Base-by-base conservation (phyloP, 1,140 invertebrate species). In the Cherax quadricarinatus region DNA sequence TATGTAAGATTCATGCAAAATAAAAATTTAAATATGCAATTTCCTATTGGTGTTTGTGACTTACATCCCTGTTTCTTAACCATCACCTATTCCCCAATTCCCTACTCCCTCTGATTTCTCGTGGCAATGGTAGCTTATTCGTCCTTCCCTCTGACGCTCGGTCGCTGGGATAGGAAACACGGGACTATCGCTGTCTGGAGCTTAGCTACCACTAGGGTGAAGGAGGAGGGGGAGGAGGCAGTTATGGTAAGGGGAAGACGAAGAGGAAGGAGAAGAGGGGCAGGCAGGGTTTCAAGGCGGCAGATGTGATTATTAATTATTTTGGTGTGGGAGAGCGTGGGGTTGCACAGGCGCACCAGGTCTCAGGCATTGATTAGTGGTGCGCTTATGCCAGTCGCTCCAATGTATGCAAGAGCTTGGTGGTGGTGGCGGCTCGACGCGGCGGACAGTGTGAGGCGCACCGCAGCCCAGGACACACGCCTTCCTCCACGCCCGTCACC, bases 371-470 rank as follows among this genome's bases (percentile, higher is more conserved):
- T 91, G 89, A 91, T 91, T 91, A 91, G 89, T 91, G 89, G 89
- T 87, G 89, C 89, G 89, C 89, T 91, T 91, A 91, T 91, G 89
- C 89, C 89, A 91, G 89, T 91, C 89, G 89, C 89, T 86, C 89
- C 89, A 91, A 91, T 91, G 89, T 91, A 91, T 91, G 89, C 89
- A 91, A 91, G 89, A 91, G 84, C 84, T 91, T 91, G 89, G 89
- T 91, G 84, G 53, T 2, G 30, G 89, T 79, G 89, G 53, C 80
- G 89, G 89, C 75, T 80, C 75, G 84, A 78, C 84, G 73, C 78
- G 75, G 73, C 84, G 89, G 89, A 81, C 89, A 91, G 89, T 91
- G 89, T 82, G 89, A 91, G 75, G 84, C 89, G 89, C 70, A 86
- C 84, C 89, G 78, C 66, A 81, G 89, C 89, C 84, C 49, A 66